These are phyloP conservation scores for Choloepus didactylus DNA, from an alignment of 2,797 vertebrate species.

Conservation along the genomic window DNA sequence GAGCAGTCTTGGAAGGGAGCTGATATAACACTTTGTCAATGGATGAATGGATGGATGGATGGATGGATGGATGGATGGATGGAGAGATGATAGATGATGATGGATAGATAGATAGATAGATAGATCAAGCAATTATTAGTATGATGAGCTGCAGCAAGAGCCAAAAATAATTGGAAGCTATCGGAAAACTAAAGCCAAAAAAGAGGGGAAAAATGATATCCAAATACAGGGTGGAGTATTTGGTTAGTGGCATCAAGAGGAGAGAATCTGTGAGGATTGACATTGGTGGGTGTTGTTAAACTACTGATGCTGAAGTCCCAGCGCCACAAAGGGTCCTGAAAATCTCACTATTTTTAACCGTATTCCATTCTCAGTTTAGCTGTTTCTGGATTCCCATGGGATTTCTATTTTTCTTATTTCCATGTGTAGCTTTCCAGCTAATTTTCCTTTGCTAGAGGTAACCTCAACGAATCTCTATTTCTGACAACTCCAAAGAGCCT, in stretches of 20 bases:
- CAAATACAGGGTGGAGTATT: neutral
- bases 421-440: neutral
- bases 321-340: neutral
- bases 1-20: neutral
- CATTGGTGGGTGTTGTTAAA: neutral
- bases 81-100: no score
- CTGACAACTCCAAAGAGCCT: neutral
- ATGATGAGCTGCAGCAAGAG: neutral
- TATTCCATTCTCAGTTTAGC: neutral
- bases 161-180: neutral
- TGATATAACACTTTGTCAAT: neutral
- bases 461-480: neutral
- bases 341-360: neutral
- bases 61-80: neutral
- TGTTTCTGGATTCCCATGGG: neutral
- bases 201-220: neutral
- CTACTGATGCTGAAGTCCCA: neutral
- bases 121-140: neutral
- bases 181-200: neutral
- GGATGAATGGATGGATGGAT: neutral
- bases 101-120: neutral
- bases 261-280: neutral
- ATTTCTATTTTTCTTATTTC: slow-evolving; percentile 4
- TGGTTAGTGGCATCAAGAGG: neutral
- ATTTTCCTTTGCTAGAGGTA: neutral